These are phyloP conservation scores for Nothocercus julius DNA, from an alignment of 2,113 vertebrate species.

Conservation along the genomic window DNA sequence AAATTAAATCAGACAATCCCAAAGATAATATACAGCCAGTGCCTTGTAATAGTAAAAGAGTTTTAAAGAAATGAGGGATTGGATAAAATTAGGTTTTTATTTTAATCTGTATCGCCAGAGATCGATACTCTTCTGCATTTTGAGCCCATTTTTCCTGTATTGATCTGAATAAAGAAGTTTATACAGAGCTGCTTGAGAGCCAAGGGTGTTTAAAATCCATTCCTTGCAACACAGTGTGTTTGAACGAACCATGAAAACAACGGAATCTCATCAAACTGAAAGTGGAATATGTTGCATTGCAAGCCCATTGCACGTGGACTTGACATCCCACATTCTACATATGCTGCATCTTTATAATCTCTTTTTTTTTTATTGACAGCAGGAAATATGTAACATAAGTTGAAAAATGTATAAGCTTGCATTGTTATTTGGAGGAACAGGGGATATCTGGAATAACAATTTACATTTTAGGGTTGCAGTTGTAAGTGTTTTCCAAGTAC, in stretches of 20 bases:
- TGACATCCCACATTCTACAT: not conserved
- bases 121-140: not conserved
- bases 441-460: not conserved
- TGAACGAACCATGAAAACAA: not conserved
- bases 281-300: not conserved
- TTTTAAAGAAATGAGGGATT: not conserved
- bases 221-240: not conserved
- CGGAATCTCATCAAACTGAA: not conserved
- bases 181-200: not conserved
- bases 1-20: constrained; percentile 5
- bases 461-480: not conserved
- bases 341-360: not conserved
- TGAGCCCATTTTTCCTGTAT: not conserved
- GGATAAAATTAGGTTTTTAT: not conserved
- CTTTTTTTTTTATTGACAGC: not conserved
- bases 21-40: not conserved
- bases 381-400: not conserved
- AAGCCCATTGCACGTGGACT: not conserved
- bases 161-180: not conserved
- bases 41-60: not conserved
- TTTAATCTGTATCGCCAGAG: not conserved
- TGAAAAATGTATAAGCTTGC: not conserved
- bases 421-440: not conserved
- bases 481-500: not conserved
- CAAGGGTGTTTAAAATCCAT: not conserved